phyloP scores from a whole-genome alignment of 2,797 vertebrate genomes.

The Sparus aurata region DNA sequence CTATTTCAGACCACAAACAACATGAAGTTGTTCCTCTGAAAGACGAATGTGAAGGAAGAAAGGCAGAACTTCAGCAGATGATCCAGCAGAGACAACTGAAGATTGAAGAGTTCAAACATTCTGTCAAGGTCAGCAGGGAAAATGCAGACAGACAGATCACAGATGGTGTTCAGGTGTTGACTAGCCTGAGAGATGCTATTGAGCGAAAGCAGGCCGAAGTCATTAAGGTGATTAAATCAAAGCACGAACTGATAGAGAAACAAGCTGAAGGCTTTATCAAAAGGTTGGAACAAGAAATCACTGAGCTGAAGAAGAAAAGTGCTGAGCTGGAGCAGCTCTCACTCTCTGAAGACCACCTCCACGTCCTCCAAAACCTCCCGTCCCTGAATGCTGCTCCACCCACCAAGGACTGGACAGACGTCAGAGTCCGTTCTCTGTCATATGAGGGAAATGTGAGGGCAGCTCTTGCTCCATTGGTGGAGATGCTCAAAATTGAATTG shows the following conservation, averaged over 20 bases:
- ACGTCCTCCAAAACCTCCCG: neutral
- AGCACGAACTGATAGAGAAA: neutral
- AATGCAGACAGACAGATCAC: too few species aligned
- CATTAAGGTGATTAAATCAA: neutral
- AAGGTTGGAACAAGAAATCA: slow-evolving; percentile 1
- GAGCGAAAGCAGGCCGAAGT: neutral
- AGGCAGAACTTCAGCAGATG: too few species aligned
- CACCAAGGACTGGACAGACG: neutral
- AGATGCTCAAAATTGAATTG: neutral
- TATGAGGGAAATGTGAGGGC: neutral
- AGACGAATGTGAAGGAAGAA: too few species aligned
- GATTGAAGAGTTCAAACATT: too few species aligned
- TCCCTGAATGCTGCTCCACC: too few species aligned
- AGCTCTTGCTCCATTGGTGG: neutral
- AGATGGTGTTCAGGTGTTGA: too few species aligned
- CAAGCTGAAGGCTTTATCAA: neutral
- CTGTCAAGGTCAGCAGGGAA: too few species aligned
- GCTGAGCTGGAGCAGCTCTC: slow-evolving; percentile 1
- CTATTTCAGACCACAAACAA: too few species aligned
- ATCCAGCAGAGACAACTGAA: too few species aligned
- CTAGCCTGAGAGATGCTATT: neutral
- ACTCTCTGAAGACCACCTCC: neutral
- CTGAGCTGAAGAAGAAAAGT: slow-evolving; percentile 1
- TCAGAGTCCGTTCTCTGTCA: neutral
- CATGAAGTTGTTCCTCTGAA: too few species aligned